A percentile compares a stretch with the other conserved stretches of the same genome.
Evolutionary conservation across 2,113 vertebrate genomes (phyloP).

Genomic region (Cyanocitta stelleri): DNA sequence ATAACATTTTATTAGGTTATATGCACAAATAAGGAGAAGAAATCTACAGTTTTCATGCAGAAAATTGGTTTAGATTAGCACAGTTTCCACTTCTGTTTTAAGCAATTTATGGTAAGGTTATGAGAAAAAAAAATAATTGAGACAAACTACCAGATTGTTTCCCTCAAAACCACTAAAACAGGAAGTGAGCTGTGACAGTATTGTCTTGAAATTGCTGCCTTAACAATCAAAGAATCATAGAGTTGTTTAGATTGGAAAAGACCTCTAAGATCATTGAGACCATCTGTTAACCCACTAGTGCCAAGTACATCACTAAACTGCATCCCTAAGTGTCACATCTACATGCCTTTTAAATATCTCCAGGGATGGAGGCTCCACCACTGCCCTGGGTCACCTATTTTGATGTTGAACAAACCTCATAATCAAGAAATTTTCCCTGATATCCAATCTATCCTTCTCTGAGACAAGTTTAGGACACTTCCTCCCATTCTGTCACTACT

Average conservation of each 20-base stretch:
- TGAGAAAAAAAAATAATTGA: neutral
- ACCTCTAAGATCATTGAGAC: neutral
- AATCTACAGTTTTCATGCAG: neutral
- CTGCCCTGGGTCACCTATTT: neutral
- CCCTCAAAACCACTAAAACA: neutral
- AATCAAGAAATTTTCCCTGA: neutral
- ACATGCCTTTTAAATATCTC: neutral
- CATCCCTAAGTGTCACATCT: too few relatives aligned
- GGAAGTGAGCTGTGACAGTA: neutral
- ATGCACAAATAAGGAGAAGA: neutral
- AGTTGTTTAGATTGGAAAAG: neutral
- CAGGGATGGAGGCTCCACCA: neutral
- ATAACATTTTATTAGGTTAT: neutral
- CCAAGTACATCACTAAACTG: neutral
- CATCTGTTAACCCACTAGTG: neutral
- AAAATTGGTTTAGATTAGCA: neutral
- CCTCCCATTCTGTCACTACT: neutral
- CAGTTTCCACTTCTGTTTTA: neutral
- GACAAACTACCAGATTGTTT: neutral
- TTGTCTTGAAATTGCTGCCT: neutral
- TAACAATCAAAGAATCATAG: neutral
- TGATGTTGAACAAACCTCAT: neutral
- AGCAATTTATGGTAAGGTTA: neutral
- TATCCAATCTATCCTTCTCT: neutral
- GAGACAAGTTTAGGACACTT: too few relatives aligned